Base-by-base conservation (phyloP, 2,888 invertebrate species). In the Troglohyphantes excavatus region DNA sequence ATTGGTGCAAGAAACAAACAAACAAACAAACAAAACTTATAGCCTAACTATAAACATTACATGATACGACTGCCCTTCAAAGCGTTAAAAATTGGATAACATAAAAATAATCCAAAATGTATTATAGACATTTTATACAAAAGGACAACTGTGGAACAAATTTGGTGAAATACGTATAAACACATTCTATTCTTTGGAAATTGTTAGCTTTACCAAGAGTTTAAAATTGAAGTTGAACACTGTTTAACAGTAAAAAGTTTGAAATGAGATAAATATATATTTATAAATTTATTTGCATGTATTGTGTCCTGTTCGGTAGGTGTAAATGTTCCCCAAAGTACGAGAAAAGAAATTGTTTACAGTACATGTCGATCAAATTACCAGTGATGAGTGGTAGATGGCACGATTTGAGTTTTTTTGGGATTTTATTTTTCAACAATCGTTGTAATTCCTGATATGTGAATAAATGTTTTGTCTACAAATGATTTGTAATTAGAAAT, bases 391-490 rank as follows among this genome's bases (percentile, higher is more conserved):
- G 29, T 76, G 76, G 63, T 76, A 76, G 76, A 11, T 61, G 76
- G 76, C 76, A 76, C 76, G 39, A 27, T 21, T 26, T 76, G 76
- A 63, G n/a, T 63, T 76, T 26, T 33, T 53, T 75, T 19, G 75
- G 76, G 21, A 76, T 61, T 76, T 76, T 76, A 76, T 76, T 76
- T 76, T 76, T 76, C 76, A 76, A 76, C 63, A 63, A 76, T 75
- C 61, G 76, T 76, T 76, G 63, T 76, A 63, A 59, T n/a, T 39
- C 76, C 61, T 33, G 39, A 63, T 17, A 39, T 63, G 76, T 76
- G 76, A 76, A 76, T 76, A 76, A 76, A 76, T 76, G 76, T 76
- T 61, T 76, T 76, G 61, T 61, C 63, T 63, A 63, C 33, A 61
- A 76, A 76, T 76, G 63, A 63, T 76, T 76, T 76, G 76, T 76